These are phyloP conservation scores for Sternarchorhynchus goeldii DNA, from an alignment of 2,797 vertebrate species.

Conservation along the genomic window DNA sequence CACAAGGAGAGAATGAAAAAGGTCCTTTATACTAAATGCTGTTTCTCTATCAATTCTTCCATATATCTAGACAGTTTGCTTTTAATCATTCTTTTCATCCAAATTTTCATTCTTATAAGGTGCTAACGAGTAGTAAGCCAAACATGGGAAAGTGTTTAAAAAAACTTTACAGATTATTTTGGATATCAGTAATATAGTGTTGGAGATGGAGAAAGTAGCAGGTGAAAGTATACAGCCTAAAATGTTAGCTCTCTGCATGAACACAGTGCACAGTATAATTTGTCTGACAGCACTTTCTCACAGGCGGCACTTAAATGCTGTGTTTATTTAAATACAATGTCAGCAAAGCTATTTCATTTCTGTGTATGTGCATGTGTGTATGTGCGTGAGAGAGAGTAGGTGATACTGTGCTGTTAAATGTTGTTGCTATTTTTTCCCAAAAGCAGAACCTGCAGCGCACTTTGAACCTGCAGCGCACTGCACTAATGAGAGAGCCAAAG, in stretches of 20 bases:
- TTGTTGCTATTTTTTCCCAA: neutral
- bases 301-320: slow-evolving; percentile 4
- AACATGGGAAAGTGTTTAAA: neutral
- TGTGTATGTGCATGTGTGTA: neutral
- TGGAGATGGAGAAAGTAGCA: slow-evolving; percentile 24
- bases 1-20: too few species aligned
- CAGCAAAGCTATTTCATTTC: neutral
- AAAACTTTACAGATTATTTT: slow-evolving; percentile 24
- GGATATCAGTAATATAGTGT: slow-evolving; percentile 20
- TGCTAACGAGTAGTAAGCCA: neutral
- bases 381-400: too few species aligned
- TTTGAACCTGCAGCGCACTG: neutral
- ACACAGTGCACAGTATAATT: slow-evolving; percentile 3
- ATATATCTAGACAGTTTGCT: neutral
- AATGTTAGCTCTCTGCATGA: slow-evolving; percentile 37
- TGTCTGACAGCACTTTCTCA: slow-evolving; percentile 34
- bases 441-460: neutral
- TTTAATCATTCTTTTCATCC: neutral
- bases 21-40: neutral
- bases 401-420: neutral
- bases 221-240: slow-evolving; percentile 21
- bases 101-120: neutral
- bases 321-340: slow-evolving; percentile 40
- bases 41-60: neutral
- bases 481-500: neutral